Evolutionary conservation across 2,888 invertebrate species (phyloP).

Genomic region (Achlya flavicornis): DNA sequence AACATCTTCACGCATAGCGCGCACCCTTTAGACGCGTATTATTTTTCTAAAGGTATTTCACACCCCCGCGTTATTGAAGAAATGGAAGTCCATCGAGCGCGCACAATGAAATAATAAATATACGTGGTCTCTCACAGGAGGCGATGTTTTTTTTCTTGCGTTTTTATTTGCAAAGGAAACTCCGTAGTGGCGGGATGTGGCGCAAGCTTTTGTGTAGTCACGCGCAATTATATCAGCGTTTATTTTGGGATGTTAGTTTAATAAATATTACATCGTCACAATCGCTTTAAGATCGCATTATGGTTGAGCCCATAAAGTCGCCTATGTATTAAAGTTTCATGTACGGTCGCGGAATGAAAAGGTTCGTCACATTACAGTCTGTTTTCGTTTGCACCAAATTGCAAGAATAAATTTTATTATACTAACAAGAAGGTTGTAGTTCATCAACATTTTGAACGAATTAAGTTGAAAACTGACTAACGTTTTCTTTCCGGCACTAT

Average conservation of each 20-base stretch:
- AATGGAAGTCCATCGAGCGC: slow-evolving; percentile 40
- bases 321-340: too few species aligned
- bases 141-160: slow-evolving; percentile 39
- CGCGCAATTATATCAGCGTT: background rate
- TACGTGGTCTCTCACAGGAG: slow-evolving; percentile 42
- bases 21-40: background rate
- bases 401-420: too few species aligned
- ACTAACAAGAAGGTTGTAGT: too few species aligned
- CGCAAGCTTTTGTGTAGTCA: background rate
- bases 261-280: background rate
- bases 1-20: slow-evolving; percentile 5
- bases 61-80: slow-evolving; percentile 8
- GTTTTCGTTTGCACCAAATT: too few species aligned
- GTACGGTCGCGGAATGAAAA: too few species aligned
- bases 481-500: too few species aligned
- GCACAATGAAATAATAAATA: slow-evolving; percentile 59
- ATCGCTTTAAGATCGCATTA: too few species aligned
- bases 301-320: too few species aligned
- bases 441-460: too few species aligned
- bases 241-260: background rate
- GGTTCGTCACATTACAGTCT: too few species aligned
- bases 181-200: slow-evolving; percentile 16
- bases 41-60: slow-evolving; percentile 20
- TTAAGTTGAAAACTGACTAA: too few species aligned
- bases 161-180: slow-evolving; percentile 41